Evolutionary conservation across 2,113 vertebrate genomes (phyloP).

Genomic region (Odocoileus virginianus): DNA sequence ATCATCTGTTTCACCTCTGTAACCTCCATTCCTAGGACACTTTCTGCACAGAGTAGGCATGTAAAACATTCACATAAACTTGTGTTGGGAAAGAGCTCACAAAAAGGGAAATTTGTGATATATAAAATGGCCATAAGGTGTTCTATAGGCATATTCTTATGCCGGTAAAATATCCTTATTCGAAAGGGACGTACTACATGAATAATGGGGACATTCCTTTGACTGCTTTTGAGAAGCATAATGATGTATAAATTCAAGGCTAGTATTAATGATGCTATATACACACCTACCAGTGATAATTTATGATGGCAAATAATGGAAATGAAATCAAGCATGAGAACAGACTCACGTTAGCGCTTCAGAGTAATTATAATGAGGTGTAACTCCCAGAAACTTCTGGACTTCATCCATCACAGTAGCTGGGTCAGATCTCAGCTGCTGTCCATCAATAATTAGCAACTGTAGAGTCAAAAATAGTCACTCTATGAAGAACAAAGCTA

Average conservation of each 20-base stretch:
- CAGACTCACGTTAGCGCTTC: conserved; percentile 93
- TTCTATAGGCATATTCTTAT: background rate
- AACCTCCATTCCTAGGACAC: background rate
- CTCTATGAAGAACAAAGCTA: conserved; percentile 39
- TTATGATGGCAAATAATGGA: background rate
- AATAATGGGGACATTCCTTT: conserved; percentile 34
- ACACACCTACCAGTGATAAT: conserved; percentile 36
- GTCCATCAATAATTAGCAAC: conserved; percentile 97
- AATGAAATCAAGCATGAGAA: conserved; percentile 38
- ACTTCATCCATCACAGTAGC: conserved; percentile 96
- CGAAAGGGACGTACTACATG: background rate
- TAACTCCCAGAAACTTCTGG: conserved; percentile 95
- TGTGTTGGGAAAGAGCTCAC: background rate
- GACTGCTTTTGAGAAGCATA: background rate
- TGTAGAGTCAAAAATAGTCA: conserved; percentile 69
- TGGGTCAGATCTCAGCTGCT: conserved; percentile 94
- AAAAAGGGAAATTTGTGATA: background rate
- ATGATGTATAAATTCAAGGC: conserved; percentile 16
- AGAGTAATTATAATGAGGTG: conserved; percentile 95
- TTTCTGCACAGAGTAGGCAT: background rate
- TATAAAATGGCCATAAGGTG: background rate
- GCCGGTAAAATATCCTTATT: background rate
- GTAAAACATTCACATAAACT: background rate
- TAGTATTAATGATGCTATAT: conserved; percentile 4
- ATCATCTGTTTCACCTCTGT: background rate